These are phyloP conservation scores for Mastacembelus armatus DNA, from an alignment of 2,797 vertebrate species.

Conservation along the genomic window DNA sequence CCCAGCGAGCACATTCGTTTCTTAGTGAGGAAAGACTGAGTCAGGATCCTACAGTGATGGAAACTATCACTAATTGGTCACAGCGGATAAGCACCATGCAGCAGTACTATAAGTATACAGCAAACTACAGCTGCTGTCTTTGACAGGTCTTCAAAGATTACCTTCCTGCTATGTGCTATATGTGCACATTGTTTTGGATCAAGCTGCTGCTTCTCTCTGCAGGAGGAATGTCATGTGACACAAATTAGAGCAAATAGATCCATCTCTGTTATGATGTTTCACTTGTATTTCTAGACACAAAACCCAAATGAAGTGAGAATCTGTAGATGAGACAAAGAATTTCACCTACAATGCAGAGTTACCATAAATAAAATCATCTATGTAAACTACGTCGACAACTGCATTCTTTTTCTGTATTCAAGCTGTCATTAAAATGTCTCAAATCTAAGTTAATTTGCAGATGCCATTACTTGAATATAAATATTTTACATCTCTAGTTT, in stretches of 20 bases:
- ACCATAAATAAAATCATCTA: too few relatives aligned
- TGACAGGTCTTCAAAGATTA: slow-evolving; percentile 59
- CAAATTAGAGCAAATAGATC: slow-evolving; percentile 9
- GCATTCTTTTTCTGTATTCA: background rate
- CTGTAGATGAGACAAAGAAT: too few relatives aligned
- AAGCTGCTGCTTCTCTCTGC: slow-evolving; percentile 13
- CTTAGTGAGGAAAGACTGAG: slow-evolving; percentile 57
- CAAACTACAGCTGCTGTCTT: slow-evolving; percentile 48
- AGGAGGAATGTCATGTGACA: slow-evolving; percentile 5
- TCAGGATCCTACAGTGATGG: slow-evolving; percentile 55
- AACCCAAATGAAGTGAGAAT: too few relatives aligned
- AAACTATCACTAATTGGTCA: slow-evolving; percentile 73
- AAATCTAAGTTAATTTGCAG: background rate
- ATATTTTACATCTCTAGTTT: background rate
- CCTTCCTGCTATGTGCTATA: slow-evolving; percentile 16
- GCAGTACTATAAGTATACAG: slow-evolving; percentile 34
- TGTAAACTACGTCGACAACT: too few relatives aligned
- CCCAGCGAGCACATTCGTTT: slow-evolving; percentile 52
- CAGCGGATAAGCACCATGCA: slow-evolving; percentile 50
- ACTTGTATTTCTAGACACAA: slow-evolving; percentile 10
- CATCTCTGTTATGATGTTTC: background rate
- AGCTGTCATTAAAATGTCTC: background rate
- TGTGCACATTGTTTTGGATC: slow-evolving; percentile 33
- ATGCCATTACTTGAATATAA: background rate
- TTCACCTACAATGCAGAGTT: too few relatives aligned